Conservation (phyloP, 2,797 vertebrate genomes). For the Oreortyx pictus region DNA sequence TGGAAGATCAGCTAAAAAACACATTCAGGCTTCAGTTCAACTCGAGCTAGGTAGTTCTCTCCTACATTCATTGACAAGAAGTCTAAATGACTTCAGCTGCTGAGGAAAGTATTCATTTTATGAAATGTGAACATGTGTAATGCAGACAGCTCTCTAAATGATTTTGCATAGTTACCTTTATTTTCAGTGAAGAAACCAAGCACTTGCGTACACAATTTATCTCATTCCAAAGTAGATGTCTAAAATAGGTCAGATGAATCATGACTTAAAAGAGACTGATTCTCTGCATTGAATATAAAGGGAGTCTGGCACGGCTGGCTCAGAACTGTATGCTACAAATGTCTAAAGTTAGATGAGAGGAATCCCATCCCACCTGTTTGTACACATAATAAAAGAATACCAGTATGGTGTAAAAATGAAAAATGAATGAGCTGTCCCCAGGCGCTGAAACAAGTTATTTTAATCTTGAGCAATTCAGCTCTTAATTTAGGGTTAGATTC, state of each 20-base stretch:
- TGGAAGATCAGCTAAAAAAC: background rate
- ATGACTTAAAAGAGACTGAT: conserved; percentile 29
- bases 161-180: conserved; percentile 31
- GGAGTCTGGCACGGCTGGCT: conserved; percentile 25
- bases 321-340: background rate
- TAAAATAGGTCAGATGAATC: conserved; percentile 60
- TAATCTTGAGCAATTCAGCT: conserved; percentile 39
- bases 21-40: background rate
- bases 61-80: background rate
- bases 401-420: conserved; percentile 19
- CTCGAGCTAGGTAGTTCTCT: background rate
- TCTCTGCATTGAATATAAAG: conserved; percentile 2
- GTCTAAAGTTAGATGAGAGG: conserved; percentile 24
- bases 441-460: conserved; percentile 55
- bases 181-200: conserved; percentile 32
- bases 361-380: conserved; percentile 58
- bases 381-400: conserved; percentile 35
- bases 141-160: conserved; percentile 16
- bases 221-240: conserved; percentile 29
- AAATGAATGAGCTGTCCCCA: conserved; percentile 18
- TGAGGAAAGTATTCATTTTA: conserved; percentile 13
- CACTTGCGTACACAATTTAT: conserved; percentile 16
- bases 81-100: background rate
- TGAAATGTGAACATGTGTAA: background rate
- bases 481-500: conserved; percentile 52